Conservation (phyloP, 1,140 invertebrate species). For the Camponotus vicinus region DNA sequence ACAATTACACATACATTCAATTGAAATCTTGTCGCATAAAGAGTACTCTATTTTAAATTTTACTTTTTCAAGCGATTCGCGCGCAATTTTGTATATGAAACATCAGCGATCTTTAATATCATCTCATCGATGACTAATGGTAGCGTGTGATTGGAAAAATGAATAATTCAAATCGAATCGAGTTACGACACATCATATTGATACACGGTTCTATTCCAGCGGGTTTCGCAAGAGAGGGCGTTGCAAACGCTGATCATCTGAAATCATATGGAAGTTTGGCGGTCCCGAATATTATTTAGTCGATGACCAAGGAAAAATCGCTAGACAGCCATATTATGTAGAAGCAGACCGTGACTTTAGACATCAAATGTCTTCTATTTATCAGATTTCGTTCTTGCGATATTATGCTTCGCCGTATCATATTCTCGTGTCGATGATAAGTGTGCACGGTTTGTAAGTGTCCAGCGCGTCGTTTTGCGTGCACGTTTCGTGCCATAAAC, state of each 20-base stretch:
- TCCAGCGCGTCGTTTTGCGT: not conserved
- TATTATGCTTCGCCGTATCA: conserved; percentile 20
- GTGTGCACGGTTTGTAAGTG: conserved; percentile 10
- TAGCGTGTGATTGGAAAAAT: no score
- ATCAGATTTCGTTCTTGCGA: conserved; percentile 23
- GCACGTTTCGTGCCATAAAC: not conserved
- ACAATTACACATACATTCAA: no score
- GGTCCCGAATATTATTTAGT: not conserved
- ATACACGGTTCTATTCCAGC: no score
- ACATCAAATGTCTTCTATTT: conserved; percentile 57
- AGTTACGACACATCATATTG: no score
- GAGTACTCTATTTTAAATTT: no score
- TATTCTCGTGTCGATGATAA: conserved; percentile 46
- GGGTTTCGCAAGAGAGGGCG: not conserved
- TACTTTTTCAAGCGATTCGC: no score
- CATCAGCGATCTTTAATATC: no score
- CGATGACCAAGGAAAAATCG: conserved; percentile 14
- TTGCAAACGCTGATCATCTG: not conserved
- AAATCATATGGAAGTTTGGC: not conserved
- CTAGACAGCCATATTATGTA: conserved; percentile 55
- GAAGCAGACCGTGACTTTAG: conserved; percentile 53
- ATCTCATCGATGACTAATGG: no score
- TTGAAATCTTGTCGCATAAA: no score
- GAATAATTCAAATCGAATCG: no score
- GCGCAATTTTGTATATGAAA: no score